These are phyloP conservation scores for Athene noctua DNA, from an alignment of 2,113 vertebrate species.

Conservation along the genomic window DNA sequence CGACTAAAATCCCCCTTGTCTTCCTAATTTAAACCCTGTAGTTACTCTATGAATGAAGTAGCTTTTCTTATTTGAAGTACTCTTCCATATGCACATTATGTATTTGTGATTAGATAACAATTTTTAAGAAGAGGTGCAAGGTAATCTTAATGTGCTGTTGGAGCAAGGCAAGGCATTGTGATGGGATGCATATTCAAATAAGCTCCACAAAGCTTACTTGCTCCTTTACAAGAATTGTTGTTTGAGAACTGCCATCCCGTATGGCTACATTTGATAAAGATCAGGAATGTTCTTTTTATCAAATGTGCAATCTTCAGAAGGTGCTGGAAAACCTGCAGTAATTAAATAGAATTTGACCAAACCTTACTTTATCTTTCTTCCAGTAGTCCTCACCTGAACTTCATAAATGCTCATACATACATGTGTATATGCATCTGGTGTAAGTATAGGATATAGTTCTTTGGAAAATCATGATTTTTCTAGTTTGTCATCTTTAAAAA, in stretches of 20 bases:
- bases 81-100: neutral
- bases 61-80: neutral
- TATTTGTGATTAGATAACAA: neutral
- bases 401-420: neutral
- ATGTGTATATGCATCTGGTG: neutral
- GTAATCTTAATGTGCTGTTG: neutral
- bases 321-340: neutral
- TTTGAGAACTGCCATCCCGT: neutral
- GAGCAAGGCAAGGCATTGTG: neutral
- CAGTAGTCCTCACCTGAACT: neutral
- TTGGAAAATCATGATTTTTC: neutral
- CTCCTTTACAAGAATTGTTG: neutral
- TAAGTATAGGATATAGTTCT: neutral
- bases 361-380: neutral
- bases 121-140: neutral
- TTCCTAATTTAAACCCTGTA: neutral
- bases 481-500: neutral
- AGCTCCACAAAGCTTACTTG: neutral
- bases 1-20: neutral
- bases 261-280: neutral
- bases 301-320: neutral
- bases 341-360: neutral
- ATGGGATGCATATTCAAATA: neutral
- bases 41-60: neutral
- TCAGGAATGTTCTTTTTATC: neutral